Base-by-base conservation (phyloP, 2,113 vertebrate genomes). In the Peromyscus californicus region DNA sequence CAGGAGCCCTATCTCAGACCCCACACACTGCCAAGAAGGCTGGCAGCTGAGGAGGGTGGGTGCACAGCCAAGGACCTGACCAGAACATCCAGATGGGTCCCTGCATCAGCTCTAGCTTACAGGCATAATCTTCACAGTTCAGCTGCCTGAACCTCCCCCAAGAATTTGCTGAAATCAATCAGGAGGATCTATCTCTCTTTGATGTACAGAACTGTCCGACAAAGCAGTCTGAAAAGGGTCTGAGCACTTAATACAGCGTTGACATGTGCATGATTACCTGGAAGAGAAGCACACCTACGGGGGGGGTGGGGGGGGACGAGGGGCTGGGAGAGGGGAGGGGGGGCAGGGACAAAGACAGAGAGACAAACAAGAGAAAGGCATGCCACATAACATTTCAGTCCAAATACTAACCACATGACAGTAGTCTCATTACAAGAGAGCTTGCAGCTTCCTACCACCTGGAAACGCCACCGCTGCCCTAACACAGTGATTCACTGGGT, bases 401-500 rank as follows among this genome's bases (percentile, higher is more conserved):
- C 19, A 82, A 57, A 63, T 42, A 3, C 39, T 45, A 59, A 51
- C 65, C 63, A 36, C 45, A 72, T n/a, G 85, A 51, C 48, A 51
- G 13, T 36, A 9, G 48, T n/a, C 65, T 69, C 31, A 51, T 29
- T 12, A 22, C 6, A 48, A 69, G 2, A 10, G 15, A 80, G 21
- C n/a, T 0, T 0, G 19, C 9, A 72, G 19, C 29, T 36, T 57
- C 84, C 31, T 48, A 70, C 33, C 21, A 21, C 31, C 39, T n/a
- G 9, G 29, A 48, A 26, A 51, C 0, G 0, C 1, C 1, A 15
- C 13, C 26, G 65, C 54, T 17, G 16, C 19, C n/a, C 54, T 76
- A 13, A 65, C 2, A 42, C 0, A 31, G 39, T 48, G 15, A 19
- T 26, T 67, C 26, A 51, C 4, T n/a, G 70, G 13, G 5, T n/a